phyloP scores from a whole-genome alignment of 1,140 invertebrate genomes.

The Nephila pilipes region DNA sequence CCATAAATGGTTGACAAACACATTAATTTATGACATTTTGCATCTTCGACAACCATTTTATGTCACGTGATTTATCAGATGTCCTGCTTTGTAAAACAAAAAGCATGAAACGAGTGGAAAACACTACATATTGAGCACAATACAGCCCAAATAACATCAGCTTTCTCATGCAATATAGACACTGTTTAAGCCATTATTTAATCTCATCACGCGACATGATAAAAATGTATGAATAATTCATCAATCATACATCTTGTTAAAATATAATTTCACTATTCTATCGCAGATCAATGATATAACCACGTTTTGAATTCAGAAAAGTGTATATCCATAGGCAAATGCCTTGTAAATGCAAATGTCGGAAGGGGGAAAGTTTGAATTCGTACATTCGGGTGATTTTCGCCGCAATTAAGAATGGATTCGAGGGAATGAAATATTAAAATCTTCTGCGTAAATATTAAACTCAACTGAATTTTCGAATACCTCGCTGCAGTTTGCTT shows the following conservation, averaged over 20 bases:
- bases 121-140: not conserved
- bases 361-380: not conserved
- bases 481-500: not conserved
- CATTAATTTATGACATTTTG: not conserved
- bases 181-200: no score
- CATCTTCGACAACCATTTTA: not conserved
- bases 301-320: not conserved
- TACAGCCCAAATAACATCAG: not conserved
- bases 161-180: not conserved
- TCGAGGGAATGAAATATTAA: not conserved
- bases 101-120: not conserved
- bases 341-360: not conserved
- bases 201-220: not conserved
- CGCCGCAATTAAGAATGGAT: not conserved
- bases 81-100: not conserved
- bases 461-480: not conserved
- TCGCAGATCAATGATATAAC: not conserved
- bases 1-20: not conserved
- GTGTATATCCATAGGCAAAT: not conserved
- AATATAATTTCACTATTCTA: not conserved
- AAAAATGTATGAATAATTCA: constrained; percentile 12
- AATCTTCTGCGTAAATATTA: not conserved
- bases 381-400: not conserved
- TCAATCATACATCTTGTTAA: not conserved
- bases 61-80: not conserved